These are phyloP conservation scores for Dioctria linearis DNA, from an alignment of 2,888 invertebrate genomes.

Conservation along the genomic window DNA sequence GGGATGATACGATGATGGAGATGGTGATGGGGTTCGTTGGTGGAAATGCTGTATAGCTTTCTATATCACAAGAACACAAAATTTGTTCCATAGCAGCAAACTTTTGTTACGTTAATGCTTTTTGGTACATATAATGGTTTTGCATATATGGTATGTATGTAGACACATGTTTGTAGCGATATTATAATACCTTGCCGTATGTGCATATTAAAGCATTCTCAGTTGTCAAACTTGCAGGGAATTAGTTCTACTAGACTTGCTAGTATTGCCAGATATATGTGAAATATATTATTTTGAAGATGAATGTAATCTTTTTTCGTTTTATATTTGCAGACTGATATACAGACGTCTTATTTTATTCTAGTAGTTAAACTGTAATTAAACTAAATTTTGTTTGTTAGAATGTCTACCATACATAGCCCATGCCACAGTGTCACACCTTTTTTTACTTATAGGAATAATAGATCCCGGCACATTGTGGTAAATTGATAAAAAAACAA, in stretches of 20 bases:
- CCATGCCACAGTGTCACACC: too few species aligned
- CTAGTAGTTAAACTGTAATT: too few species aligned
- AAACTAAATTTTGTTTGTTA: too few species aligned
- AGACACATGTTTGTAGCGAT: not conserved
- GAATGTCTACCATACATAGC: too few species aligned
- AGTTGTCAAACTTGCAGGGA: constrained; percentile 3
- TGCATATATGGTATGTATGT: not conserved
- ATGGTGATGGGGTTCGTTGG: too few species aligned
- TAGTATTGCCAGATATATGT: constrained; percentile 23
- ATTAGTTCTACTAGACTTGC: constrained; percentile 33
- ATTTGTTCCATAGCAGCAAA: constrained; percentile 41
- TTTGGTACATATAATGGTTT: constrained; percentile 24
- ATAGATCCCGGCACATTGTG: too few species aligned
- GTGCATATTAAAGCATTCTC: constrained; percentile 32
- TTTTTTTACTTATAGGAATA: too few species aligned
- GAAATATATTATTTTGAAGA: too few species aligned
- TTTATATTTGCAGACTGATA: too few species aligned
- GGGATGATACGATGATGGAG: not conserved
- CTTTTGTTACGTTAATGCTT: constrained; percentile 49
- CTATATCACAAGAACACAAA: constrained; percentile 28
- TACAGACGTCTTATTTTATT: too few species aligned
- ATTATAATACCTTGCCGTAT: not conserved
- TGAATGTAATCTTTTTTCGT: too few species aligned
- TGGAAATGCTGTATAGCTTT: not conserved
- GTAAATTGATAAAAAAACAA: too few species aligned